A percentile compares a stretch with the other conserved stretches of the same genome.
phyloP scores from a whole-genome alignment of 2,113 vertebrate species.

The Phalacrocorax pelagicus region DNA sequence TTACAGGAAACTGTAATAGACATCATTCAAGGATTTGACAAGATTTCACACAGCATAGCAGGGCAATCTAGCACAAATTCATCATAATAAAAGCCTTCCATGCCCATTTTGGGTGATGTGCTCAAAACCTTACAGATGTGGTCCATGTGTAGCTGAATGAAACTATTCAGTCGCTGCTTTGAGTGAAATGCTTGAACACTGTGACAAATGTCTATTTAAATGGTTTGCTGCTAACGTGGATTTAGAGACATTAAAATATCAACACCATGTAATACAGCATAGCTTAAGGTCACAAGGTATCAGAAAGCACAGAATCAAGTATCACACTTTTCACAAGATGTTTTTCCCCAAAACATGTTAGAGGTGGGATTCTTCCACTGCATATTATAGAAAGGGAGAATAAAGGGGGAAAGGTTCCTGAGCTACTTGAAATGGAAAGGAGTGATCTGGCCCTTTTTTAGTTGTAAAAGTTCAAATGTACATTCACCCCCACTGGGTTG shows the following conservation, averaged over 20 bases:
- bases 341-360: not conserved
- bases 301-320: not conserved
- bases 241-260: constrained; percentile 6
- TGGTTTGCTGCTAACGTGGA: not conserved
- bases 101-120: not conserved
- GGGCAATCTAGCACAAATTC: constrained; percentile 26
- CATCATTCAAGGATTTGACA: constrained; percentile 50
- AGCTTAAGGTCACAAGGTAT: not conserved
- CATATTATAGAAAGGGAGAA: not conserved
- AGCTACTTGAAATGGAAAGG: not conserved
- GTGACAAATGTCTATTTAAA: constrained; percentile 28
- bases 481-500: not conserved
- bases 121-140: constrained; percentile 34
- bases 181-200: not conserved
- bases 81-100: constrained; percentile 29
- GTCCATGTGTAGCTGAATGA: constrained; percentile 43
- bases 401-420: not conserved
- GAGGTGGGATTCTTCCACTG: not conserved
- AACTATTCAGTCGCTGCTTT: not conserved
- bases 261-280: not conserved
- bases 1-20: constrained; percentile 41
- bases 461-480: not conserved
- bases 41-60: constrained; percentile 18
- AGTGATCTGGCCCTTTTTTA: not conserved
- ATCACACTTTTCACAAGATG: not conserved